Evolutionary conservation across 2,797 vertebrate species (phyloP).

Genomic region (Sebastes baramenuke): DNA sequence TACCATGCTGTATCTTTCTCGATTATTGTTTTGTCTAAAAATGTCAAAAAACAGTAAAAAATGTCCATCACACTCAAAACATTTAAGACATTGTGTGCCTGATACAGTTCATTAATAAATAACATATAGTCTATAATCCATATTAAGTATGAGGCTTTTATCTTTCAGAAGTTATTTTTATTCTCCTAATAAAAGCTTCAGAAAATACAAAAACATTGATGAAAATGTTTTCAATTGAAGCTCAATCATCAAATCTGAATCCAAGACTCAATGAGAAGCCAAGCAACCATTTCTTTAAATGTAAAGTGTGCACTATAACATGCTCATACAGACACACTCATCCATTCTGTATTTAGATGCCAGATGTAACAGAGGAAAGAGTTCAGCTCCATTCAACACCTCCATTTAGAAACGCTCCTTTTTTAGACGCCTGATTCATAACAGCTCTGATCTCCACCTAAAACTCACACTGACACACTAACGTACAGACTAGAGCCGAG

Average conservation of each 20-base stretch:
- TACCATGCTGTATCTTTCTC: too few relatives aligned
- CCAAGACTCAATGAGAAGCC: accelerated
- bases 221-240: not conserved
- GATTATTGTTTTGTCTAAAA: too few relatives aligned
- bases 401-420: not conserved
- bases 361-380: conserved; percentile 8
- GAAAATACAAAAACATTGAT: too few relatives aligned
- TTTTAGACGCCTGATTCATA: conserved; percentile 33
- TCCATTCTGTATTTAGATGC: conserved; percentile 4
- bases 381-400: conserved; percentile 1
- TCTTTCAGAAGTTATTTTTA: too few relatives aligned
- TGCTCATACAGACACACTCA: not conserved
- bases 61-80: too few relatives aligned
- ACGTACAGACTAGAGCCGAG: not conserved
- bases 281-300: not conserved
- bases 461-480: not conserved
- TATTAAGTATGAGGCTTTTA: too few relatives aligned
- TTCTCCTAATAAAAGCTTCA: too few relatives aligned
- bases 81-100: too few relatives aligned
- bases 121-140: too few relatives aligned
- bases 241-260: not conserved
- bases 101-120: too few relatives aligned
- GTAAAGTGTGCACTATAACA: not conserved
- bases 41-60: too few relatives aligned
- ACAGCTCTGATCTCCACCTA: not conserved